phyloP scores from a whole-genome alignment of 2,113 vertebrate genomes.

The Columbina picui region DNA sequence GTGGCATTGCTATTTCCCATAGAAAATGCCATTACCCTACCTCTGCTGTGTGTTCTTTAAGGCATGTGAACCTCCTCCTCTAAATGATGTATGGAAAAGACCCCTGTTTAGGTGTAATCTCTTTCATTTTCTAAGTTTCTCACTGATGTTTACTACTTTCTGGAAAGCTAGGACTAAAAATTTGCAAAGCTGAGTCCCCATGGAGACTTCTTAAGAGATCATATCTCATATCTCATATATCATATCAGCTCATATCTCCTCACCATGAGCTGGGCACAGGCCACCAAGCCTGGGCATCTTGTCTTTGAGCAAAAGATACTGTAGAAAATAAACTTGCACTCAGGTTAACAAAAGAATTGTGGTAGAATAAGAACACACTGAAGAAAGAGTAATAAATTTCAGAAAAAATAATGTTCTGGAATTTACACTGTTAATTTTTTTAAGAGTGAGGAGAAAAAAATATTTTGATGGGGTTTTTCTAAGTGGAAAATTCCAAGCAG shows the following conservation, averaged over 20 bases:
- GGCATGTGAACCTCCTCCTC: not conserved
- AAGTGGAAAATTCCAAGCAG: not conserved
- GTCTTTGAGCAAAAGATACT: not conserved
- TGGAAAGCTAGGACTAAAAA: not conserved
- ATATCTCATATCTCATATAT: too few relatives aligned
- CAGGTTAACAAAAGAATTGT: not conserved
- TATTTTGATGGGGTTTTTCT: not conserved
- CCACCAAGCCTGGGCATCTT: not conserved
- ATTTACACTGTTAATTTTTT: not conserved
- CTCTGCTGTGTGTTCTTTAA: not conserved
- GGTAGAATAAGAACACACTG: not conserved
- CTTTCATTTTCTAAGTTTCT: not conserved
- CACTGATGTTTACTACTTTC: not conserved
- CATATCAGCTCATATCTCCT: not conserved
- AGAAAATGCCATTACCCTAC: not conserved
- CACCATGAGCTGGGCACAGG: not conserved
- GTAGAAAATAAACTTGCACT: not conserved
- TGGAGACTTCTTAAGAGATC: too few relatives aligned
- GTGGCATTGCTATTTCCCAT: not conserved
- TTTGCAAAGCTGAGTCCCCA: not conserved
- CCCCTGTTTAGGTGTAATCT: not conserved
- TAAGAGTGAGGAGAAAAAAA: not conserved
- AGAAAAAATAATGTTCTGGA: not conserved
- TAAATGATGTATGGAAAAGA: not conserved
- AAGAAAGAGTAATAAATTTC: not conserved